Evolutionary conservation across 1,140 invertebrate species (phyloP).

Genomic region (Mamestra configurata): DNA sequence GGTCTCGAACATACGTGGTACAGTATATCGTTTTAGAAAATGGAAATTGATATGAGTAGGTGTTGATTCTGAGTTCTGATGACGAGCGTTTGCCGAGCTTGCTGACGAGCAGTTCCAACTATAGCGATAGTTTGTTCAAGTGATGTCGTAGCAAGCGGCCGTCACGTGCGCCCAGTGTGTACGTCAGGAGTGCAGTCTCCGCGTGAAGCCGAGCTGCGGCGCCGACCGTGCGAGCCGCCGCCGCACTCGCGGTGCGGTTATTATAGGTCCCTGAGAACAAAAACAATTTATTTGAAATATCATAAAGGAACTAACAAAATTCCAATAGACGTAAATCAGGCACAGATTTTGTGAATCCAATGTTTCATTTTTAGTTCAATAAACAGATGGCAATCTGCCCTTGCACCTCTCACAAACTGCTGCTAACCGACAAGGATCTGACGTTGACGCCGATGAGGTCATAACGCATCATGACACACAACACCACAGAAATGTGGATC

Average conservation of each 20-base stretch:
- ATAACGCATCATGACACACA: background rate
- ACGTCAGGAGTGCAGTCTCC: background rate
- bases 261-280: conserved; percentile 48
- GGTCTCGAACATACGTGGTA: background rate
- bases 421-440: background rate
- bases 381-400: too few species aligned
- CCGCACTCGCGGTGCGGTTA: conserved; percentile 13
- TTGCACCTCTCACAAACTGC: background rate
- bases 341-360: background rate
- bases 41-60: conserved; percentile 24
- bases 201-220: too few species aligned
- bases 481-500: background rate
- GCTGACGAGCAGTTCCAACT: too few species aligned
- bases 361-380: too few species aligned
- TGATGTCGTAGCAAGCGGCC: too few species aligned
- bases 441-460: background rate
- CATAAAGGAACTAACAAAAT: too few species aligned
- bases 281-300: background rate
- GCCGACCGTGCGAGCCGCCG: background rate
- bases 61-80: background rate
- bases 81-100: background rate
- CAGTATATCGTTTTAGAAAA: conserved; percentile 27
- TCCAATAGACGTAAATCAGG: background rate
- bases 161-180: background rate
- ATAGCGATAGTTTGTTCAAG: too few species aligned